Percentiles rank a stretch among this genome's conserved stretches.
Conservation (phyloP, 2,113 vertebrate species). For the Scolopax mira region DNA sequence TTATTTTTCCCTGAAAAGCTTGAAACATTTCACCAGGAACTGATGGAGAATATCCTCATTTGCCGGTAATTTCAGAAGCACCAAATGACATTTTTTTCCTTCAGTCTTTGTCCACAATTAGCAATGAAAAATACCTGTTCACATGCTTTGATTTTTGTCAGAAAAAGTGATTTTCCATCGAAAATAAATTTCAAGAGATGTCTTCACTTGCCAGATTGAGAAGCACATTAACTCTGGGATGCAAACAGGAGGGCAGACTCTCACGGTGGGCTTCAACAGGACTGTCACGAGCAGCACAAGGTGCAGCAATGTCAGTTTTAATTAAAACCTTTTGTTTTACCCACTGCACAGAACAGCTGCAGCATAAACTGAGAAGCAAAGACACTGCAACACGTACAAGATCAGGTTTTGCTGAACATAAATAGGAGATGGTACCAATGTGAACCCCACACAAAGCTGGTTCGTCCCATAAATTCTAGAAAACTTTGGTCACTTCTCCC, state of each 20-base stretch:
- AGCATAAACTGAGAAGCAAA: conserved; percentile 23
- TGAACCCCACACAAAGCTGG: background rate
- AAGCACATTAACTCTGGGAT: background rate
- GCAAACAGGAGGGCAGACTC: background rate
- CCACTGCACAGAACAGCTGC: conserved; percentile 48
- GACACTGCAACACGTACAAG: background rate
- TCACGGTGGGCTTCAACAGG: background rate
- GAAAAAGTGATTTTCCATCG: background rate
- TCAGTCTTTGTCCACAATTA: background rate
- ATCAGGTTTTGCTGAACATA: background rate
- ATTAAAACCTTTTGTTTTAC: conserved; percentile 68
- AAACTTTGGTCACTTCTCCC: background rate
- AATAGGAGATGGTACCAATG: background rate
- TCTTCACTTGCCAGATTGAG: background rate
- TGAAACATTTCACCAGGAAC: background rate
- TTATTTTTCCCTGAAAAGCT: background rate
- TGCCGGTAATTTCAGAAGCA: background rate
- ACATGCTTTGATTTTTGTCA: background rate
- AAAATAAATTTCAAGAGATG: background rate
- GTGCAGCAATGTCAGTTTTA: conserved; percentile 65
- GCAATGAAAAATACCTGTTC: background rate
- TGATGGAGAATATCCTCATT: background rate
- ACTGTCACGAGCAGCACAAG: conserved; percentile 53
- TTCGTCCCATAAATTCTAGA: background rate
- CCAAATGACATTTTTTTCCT: background rate